Percentiles rank a stretch among this genome's conserved stretches.
Conservation (phyloP, 2,113 vertebrate species). For the Aleadryas rufinucha region DNA sequence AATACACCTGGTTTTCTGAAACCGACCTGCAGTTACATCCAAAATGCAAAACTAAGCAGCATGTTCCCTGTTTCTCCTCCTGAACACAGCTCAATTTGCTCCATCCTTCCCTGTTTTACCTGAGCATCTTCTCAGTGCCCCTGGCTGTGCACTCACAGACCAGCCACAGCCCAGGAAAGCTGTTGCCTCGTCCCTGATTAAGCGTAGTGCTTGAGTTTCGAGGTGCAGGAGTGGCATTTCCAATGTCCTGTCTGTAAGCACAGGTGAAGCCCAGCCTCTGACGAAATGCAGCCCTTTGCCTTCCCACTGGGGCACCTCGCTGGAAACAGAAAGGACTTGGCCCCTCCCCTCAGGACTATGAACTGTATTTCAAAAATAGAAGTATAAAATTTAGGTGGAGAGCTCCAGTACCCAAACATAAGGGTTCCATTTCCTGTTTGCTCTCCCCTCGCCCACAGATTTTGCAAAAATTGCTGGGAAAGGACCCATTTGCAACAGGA, state of each 20-base stretch:
- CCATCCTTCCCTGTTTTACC: not conserved
- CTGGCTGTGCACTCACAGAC: accelerated
- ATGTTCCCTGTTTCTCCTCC: not conserved
- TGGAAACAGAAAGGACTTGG: not conserved
- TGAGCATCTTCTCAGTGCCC: not conserved
- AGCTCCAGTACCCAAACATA: not conserved
- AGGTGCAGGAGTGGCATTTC: not conserved
- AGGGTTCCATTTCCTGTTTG: not conserved
- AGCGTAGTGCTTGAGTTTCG: not conserved
- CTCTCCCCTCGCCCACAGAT: accelerated
- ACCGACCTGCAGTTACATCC: not conserved
- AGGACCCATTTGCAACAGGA: not conserved
- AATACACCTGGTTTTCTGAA: not conserved
- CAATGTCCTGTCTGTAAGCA: not conserved
- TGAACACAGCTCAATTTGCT: not conserved
- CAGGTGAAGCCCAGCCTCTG: not conserved
- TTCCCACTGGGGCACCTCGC: accelerated
- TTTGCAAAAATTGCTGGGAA: not conserved
- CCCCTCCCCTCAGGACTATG: not conserved
- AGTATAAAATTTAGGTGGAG: not conserved
- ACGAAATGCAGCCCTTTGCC: not conserved
- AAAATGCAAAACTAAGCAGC: not conserved
- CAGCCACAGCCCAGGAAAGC: accelerated
- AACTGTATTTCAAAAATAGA: not conserved
- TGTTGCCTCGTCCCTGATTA: accelerated